A percentile compares a stretch with the other conserved stretches of the same genome.
These are phyloP conservation scores for Ischnus inquisitorius DNA, from an alignment of 2,888 invertebrate genomes.

Conservation along the genomic window DNA sequence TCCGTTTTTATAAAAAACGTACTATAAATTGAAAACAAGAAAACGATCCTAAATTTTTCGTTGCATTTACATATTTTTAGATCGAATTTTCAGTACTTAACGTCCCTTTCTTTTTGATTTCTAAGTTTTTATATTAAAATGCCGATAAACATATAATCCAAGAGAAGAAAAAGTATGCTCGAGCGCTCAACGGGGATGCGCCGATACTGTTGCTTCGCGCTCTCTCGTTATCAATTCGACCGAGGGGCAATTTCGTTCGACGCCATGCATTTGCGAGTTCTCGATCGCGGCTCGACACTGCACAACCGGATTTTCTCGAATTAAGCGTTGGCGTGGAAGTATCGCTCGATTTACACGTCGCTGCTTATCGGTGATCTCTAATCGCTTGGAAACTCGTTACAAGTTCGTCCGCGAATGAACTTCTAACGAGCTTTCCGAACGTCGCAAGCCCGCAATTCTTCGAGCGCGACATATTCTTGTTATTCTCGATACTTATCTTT, in stretches of 20 bases:
- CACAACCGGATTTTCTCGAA: slow-evolving; percentile 39
- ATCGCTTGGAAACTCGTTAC: slow-evolving; percentile 71
- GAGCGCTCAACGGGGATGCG: background rate
- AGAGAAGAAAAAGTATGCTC: slow-evolving; percentile 1
- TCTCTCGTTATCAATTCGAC: slow-evolving; percentile 39
- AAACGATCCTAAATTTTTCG: too few relatives aligned
- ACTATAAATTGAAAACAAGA: too few relatives aligned
- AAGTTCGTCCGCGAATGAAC: slow-evolving; percentile 44
- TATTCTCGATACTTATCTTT: slow-evolving; percentile 28
- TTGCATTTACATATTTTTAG: too few relatives aligned
- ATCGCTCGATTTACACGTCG: slow-evolving; percentile 74
- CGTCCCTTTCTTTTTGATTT: too few relatives aligned
- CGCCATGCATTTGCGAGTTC: slow-evolving; percentile 36
- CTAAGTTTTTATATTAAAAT: background rate
- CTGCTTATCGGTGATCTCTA: slow-evolving; percentile 62
- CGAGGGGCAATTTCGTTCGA: slow-evolving; percentile 40
- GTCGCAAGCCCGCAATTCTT: background rate
- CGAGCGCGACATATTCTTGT: slow-evolving; percentile 7
- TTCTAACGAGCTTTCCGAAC: slow-evolving; percentile 23
- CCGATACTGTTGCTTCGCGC: background rate
- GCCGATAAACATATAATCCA: background rate
- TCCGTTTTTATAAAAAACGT: too few relatives aligned
- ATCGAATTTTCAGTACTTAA: too few relatives aligned
- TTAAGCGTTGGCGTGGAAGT: slow-evolving; percentile 72
- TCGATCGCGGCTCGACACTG: background rate